These are phyloP conservation scores for Thaleichthys pacificus DNA, from an alignment of 2,797 vertebrate species.

Conservation along the genomic window DNA sequence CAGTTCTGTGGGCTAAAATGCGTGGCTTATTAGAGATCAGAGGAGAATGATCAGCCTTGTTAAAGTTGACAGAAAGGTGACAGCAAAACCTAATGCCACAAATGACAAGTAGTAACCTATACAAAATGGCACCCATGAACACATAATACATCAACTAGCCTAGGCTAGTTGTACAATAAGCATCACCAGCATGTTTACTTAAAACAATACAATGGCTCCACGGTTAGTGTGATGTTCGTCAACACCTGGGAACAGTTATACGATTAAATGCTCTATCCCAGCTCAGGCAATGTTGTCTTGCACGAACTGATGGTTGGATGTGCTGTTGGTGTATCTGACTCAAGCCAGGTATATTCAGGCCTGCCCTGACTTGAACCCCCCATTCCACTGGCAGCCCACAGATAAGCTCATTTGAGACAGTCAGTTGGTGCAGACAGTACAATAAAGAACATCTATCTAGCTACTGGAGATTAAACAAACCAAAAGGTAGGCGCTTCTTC, in stretches of 20 bases:
- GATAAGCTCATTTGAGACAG: not conserved
- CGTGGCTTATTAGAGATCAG: too few species aligned
- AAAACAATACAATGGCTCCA: not conserved
- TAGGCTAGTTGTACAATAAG: too few species aligned
- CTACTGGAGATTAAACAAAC: too few species aligned
- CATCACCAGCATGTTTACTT: too few species aligned
- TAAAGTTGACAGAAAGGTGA: too few species aligned
- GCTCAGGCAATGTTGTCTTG: not conserved
- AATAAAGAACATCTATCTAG: too few species aligned
- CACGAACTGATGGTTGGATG: not conserved
- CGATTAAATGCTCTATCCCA: not conserved
- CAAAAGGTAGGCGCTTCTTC: slow-evolving; percentile 15
- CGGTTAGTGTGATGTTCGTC: not conserved
- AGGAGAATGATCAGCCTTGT: too few species aligned
- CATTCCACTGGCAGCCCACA: not conserved
- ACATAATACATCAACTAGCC: too few species aligned
- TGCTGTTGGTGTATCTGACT: not conserved
- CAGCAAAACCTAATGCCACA: too few species aligned
- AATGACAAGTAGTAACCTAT: too few species aligned
- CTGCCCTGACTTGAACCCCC: slow-evolving; percentile 18
- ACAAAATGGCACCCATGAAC: too few species aligned
- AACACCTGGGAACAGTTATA: not conserved
- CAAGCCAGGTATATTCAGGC: not conserved
- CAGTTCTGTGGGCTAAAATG: too few species aligned
- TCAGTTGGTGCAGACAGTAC: not conserved